phyloP scores from a whole-genome alignment of 2,888 invertebrate species.

The Tinea trinotella region DNA sequence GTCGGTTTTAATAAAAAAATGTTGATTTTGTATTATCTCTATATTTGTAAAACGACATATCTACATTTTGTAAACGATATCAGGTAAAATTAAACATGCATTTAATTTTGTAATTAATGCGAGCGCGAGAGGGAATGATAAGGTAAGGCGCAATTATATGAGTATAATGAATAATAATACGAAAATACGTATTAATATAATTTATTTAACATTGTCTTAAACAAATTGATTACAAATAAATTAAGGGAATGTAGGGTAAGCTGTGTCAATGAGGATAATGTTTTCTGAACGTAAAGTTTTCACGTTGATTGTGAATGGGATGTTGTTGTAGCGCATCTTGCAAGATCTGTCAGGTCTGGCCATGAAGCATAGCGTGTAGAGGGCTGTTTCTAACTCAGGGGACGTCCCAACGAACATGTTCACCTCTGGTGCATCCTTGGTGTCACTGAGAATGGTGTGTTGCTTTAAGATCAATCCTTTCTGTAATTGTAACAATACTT shows the following conservation, averaged over 20 bases:
- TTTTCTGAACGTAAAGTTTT: constrained; percentile 55
- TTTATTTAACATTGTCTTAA: neutral
- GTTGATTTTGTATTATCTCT: too few species aligned
- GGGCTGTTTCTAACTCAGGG: constrained; percentile 90
- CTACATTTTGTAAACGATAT: too few species aligned
- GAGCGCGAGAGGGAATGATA: too few species aligned
- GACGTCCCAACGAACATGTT: constrained; percentile 89
- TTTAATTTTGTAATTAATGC: too few species aligned
- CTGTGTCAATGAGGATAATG: constrained; percentile 52
- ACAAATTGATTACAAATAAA: neutral
- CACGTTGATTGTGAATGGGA: constrained; percentile 56
- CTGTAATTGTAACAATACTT: constrained; percentile 73
- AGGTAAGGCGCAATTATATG: too few species aligned
- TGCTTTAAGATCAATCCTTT: constrained; percentile 84
- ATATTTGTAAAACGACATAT: too few species aligned
- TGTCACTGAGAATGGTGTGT: constrained; percentile 78
- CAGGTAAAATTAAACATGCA: too few species aligned
- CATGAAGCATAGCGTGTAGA: constrained; percentile 92
- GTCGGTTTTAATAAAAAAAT: too few species aligned
- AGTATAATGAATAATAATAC: too few species aligned
- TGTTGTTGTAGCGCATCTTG: constrained; percentile 68
- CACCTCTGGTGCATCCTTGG: constrained; percentile 83
- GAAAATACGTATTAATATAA: neutral
- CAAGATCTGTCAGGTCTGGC: constrained; percentile 83
- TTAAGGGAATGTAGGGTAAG: constrained; percentile 34